A percentile compares a stretch with the other conserved stretches of the same genome.
Conservation (phyloP, 2,797 vertebrate genomes). For the Scolopax rusticola region DNA sequence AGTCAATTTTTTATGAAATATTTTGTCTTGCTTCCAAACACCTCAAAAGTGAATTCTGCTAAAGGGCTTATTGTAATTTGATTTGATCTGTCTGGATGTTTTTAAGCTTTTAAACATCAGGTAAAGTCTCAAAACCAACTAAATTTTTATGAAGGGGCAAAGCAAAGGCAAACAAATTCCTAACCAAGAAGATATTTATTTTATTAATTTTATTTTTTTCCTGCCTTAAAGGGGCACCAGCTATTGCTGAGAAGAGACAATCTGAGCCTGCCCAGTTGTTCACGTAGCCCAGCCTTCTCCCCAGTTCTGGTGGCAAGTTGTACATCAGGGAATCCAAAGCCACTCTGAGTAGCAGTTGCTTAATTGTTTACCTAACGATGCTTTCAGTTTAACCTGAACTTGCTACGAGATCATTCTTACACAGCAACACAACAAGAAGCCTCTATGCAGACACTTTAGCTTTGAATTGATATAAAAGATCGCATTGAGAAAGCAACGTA, state of each 20-base stretch:
- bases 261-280: conserved; percentile 70
- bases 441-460: conserved; percentile 82
- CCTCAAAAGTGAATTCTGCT: conserved; percentile 30
- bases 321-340: conserved; percentile 82
- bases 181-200: neutral
- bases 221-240: conserved; percentile 75
- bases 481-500: conserved; percentile 61
- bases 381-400: conserved; percentile 75
- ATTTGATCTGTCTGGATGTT: conserved; percentile 7
- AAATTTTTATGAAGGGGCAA: conserved; percentile 18
- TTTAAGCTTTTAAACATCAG: conserved; percentile 26
- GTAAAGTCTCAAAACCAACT: conserved; percentile 50
- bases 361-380: conserved; percentile 70
- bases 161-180: conserved; percentile 34
- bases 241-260: conserved; percentile 76
- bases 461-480: conserved; percentile 74
- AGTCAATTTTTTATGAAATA: conserved; percentile 1
- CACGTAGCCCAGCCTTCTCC: conserved; percentile 50
- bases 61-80: conserved; percentile 57
- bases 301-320: conserved; percentile 60
- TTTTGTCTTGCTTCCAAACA: conserved; percentile 42
- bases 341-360: conserved; percentile 74
- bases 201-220: neutral
- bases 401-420: conserved; percentile 61
- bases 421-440: conserved; percentile 71